Percentiles rank a stretch among this genome's conserved stretches.
Conservation (phyloP, 2,888 invertebrate species). For the Kryphioiulus occultus region DNA sequence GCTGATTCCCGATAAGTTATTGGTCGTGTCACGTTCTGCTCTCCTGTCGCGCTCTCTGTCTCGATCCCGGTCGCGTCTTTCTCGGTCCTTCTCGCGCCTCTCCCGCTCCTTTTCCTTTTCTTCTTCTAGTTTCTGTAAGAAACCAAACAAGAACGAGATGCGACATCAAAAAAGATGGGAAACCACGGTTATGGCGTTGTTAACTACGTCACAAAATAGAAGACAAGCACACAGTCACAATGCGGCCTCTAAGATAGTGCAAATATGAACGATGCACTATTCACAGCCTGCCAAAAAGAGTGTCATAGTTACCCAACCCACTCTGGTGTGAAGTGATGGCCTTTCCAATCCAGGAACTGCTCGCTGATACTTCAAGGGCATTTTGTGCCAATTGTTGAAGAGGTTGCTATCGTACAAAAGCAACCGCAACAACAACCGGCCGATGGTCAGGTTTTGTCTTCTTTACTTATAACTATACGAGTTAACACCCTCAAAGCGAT, state of each 20-base stretch:
- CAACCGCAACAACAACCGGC: neutral
- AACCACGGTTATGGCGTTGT: neutral
- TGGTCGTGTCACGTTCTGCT: constrained; percentile 55
- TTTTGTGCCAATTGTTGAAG: neutral
- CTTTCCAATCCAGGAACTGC: too few relatives aligned
- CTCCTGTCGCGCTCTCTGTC: constrained; percentile 63
- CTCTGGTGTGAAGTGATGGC: neutral
- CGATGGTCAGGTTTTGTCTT: neutral
- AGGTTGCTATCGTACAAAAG: neutral
- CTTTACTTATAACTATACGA: neutral
- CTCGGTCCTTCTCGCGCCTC: constrained; percentile 59
- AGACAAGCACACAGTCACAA: constrained; percentile 18
- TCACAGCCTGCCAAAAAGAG: neutral
- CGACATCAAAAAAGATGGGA: neutral
- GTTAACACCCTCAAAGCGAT: neutral
- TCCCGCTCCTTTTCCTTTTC: constrained; percentile 70
- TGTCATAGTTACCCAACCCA: neutral
- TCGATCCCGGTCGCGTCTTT: constrained; percentile 65
- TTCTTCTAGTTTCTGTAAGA: constrained; percentile 74
- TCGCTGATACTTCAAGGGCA: too few relatives aligned
- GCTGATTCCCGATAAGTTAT: constrained; percentile 51
- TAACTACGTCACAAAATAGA: neutral
- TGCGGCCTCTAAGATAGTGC: neutral
- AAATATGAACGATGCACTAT: neutral
- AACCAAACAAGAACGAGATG: constrained; percentile 46